Evolutionary conservation across 2,888 invertebrate species (phyloP), one percentile per base, ranked within the genome.

Genomic region (Metellina segmentata): DNA sequence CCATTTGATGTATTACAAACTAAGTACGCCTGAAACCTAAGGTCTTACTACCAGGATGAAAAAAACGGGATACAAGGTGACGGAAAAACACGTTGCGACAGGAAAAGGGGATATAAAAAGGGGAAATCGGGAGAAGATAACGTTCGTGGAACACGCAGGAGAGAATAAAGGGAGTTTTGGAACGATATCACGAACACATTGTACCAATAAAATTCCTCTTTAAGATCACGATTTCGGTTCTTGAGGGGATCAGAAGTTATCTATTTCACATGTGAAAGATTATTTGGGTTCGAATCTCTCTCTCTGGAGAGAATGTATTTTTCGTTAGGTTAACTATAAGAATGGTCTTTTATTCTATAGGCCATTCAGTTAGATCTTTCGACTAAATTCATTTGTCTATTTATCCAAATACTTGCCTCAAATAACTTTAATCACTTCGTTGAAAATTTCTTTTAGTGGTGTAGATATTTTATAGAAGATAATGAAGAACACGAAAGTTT

Each of bases 1-100:
- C 16, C 6, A 52, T 19, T 19, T 83, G 52, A 72, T 72, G 52
- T 11, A 72, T 72, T 72, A 71, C 71, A 52, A 83, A 74, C 34
- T 74, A 19, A 74, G 74, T 34, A 74, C 20, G 19, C 19, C 74
- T 11, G 74, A 74, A 74, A 19, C 34, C 34, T 7, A 19, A 74
- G 74, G 34, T n/a, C n/a, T 61, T 16, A 11, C 61, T 34, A 7
- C 11, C 61, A 61, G 61, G 1, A 9, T 1, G 16, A 61, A 61
- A 61, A 61, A 16, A 61, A 7, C 11, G 61, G 61, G 61, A 61
- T 61, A 61, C 61, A 61, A 61, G 61, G 61, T 61, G 61, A 16
- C 61, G 61, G 11, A 61, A 61, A 61, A 61, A 61, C 8, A 61
- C 13, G 5, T 16, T 61, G 61, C 34, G 34, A 34, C 34, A 34